A percentile compares a stretch with the other conserved stretches of the same genome.
These are phyloP conservation scores for Pelagia noctiluca DNA, from an alignment of 30 jellyfish, hydroid and myxozoan species.

Conservation along the genomic window DNA sequence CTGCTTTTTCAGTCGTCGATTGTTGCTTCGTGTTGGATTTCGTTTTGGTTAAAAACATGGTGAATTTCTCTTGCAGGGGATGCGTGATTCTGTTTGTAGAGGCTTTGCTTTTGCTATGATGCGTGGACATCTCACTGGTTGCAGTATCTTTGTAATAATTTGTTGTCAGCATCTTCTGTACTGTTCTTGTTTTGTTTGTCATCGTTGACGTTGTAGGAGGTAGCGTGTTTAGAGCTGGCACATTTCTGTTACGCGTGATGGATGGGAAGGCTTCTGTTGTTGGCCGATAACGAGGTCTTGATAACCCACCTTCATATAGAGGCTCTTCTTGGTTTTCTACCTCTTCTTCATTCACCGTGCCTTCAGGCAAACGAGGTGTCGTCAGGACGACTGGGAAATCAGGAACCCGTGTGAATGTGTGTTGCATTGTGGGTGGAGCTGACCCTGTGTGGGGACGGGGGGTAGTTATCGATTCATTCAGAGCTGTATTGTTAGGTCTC, in stretches of 20 bases:
- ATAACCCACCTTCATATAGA: slow-evolving; percentile 39
- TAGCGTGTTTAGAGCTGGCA: slow-evolving; percentile 37
- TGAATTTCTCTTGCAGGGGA: slow-evolving; percentile 62
- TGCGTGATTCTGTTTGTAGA: slow-evolving; percentile 63
- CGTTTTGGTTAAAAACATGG: not conserved
- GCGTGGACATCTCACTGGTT: not conserved
- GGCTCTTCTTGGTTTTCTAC: slow-evolving; percentile 36
- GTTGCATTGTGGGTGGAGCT: slow-evolving; percentile 54
- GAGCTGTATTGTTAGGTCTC: slow-evolving; percentile 45
- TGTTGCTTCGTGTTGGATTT: not conserved
- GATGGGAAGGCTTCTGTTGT: slow-evolving; percentile 49
- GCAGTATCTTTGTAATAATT: not conserved
- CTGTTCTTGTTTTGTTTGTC: slow-evolving; percentile 24
- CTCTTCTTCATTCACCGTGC: slow-evolving; percentile 1
- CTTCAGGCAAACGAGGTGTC: slow-evolving; percentile 59
- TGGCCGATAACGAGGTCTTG: slow-evolving; percentile 48
- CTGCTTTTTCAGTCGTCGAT: not conserved
- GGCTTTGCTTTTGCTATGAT: not conserved
- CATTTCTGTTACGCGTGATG: slow-evolving; percentile 35
- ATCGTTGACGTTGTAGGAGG: not conserved
- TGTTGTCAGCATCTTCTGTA: slow-evolving; percentile 2
- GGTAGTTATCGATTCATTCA: slow-evolving; percentile 26
- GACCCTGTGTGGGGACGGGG: slow-evolving; percentile 8
- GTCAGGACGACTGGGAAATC: slow-evolving; percentile 72
- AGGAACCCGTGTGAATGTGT: slow-evolving; percentile 66